Evolutionary conservation across 2,888 invertebrate genomes (phyloP).

Genomic region (Ceratothoa steindachneri): DNA sequence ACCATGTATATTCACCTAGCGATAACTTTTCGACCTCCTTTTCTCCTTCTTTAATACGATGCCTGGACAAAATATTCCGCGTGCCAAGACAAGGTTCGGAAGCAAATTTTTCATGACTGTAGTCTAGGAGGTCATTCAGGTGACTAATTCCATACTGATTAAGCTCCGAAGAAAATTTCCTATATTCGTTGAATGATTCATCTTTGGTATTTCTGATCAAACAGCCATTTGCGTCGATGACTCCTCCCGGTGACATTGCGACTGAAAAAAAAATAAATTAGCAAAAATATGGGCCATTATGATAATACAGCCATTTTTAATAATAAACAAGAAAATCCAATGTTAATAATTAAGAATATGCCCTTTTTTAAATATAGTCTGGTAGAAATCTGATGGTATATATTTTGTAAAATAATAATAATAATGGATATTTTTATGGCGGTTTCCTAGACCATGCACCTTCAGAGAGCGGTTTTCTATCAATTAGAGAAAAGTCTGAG

Average conservation of each 20-base stretch:
- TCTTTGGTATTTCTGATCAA: neutral
- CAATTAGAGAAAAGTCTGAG: too few relatives aligned
- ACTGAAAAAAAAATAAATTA: neutral
- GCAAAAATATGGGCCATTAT: neutral
- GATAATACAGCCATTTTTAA: too few relatives aligned
- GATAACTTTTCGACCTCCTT: constrained; percentile 86
- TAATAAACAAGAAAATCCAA: too few relatives aligned
- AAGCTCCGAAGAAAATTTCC: neutral
- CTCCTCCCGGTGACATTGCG: neutral
- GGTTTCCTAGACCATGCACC: too few relatives aligned
- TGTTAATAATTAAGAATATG: too few relatives aligned
- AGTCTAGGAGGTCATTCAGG: neutral
- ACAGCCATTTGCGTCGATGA: neutral
- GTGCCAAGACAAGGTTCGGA: constrained; percentile 37
- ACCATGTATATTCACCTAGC: constrained; percentile 90
- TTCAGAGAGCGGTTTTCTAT: too few relatives aligned
- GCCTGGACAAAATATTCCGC: constrained; percentile 23
- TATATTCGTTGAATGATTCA: neutral
- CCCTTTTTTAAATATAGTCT: too few relatives aligned
- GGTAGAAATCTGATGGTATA: too few relatives aligned
- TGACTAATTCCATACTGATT: neutral
- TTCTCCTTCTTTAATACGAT: constrained; percentile 72
- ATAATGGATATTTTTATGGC: too few relatives aligned
- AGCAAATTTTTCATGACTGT: neutral
- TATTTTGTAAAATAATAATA: too few relatives aligned